A percentile compares a stretch with the other conserved stretches of the same genome.
Conservation (phyloP, 2,797 vertebrate genomes). For the Sebastes diaconus region DNA sequence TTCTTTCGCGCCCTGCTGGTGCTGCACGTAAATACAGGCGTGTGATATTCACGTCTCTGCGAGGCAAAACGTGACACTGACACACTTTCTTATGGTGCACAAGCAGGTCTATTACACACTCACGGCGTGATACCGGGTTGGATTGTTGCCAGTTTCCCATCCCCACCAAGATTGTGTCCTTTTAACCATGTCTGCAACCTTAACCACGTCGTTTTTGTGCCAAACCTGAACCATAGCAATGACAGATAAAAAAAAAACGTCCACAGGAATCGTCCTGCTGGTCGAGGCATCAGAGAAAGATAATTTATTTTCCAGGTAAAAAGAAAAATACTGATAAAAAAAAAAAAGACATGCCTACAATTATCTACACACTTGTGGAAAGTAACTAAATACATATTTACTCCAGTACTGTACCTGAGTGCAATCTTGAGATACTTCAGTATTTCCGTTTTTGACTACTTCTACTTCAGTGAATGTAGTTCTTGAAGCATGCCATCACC, state of each 20-base stretch:
- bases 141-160: neutral
- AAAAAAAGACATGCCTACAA: neutral
- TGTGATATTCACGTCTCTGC: no score
- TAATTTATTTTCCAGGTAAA: neutral
- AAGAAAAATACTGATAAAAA: neutral
- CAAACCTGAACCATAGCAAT: neutral
- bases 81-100: no score
- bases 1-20: fast-evolving
- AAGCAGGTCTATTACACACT: no score
- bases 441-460: neutral
- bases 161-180: neutral
- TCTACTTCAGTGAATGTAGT: neutral
- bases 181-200: neutral
- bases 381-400: neutral
- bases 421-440: neutral
- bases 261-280: neutral
- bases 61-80: no score
- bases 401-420: neutral
- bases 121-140: no score
- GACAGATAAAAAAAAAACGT: neutral
- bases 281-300: neutral
- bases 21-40: no score
- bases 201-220: neutral
- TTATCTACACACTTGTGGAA: neutral
- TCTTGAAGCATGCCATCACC: neutral